Conservation (phyloP, 2,797 vertebrate genomes). For the Gambelia wislizenii region DNA sequence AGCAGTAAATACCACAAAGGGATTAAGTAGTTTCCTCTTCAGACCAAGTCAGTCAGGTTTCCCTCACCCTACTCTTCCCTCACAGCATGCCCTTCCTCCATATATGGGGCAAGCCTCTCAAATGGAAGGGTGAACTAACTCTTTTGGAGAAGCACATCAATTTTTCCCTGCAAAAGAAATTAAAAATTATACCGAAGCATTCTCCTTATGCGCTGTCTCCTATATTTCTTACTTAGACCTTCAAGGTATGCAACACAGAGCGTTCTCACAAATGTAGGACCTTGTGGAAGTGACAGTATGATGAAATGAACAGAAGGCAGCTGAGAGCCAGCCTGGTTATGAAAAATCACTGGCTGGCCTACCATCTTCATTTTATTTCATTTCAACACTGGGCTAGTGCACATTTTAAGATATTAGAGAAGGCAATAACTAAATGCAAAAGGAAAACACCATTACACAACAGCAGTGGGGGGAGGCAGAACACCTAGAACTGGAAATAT, state of each 20-base stretch:
- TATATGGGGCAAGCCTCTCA: not conserved
- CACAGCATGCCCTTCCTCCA: not conserved
- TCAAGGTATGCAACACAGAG: constrained; percentile 23
- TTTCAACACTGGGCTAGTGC: constrained; percentile 20
- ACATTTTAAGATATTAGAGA: not conserved
- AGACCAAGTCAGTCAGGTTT: not conserved
- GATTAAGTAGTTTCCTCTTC: not conserved
- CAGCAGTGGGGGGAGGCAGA: no score
- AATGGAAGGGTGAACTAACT: not conserved
- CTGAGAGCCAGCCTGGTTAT: constrained; percentile 5
- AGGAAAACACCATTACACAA: not conserved
- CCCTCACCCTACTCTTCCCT: no score
- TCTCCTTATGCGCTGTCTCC: not conserved
- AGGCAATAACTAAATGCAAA: constrained; percentile 34
- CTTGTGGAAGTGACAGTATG: not conserved
- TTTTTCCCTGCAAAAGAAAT: constrained; percentile 17
- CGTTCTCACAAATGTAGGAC: constrained; percentile 31
- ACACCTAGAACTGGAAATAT: not conserved
- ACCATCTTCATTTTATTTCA: constrained; percentile 39
- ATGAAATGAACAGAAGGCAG: constrained; percentile 33
- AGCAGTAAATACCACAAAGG: not conserved
- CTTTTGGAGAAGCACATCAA: not conserved
- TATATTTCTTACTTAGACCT: constrained; percentile 30
- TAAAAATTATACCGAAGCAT: not conserved
- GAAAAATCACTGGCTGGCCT: constrained; percentile 34